Evolutionary conservation across 2,888 invertebrate species (phyloP).

Genomic region (Poecilus cupreus): DNA sequence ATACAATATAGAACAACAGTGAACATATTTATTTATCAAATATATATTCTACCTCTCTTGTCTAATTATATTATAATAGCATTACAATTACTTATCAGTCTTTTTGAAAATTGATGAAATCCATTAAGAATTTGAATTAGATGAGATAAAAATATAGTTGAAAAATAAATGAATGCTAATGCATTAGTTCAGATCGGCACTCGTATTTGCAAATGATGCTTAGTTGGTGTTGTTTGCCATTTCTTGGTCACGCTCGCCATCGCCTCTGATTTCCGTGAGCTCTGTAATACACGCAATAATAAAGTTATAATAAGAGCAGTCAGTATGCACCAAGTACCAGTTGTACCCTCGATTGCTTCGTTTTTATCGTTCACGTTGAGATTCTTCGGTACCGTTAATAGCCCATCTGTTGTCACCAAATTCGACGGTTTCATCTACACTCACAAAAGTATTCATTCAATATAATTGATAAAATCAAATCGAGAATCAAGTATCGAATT

Average conservation of each 20-base stretch:
- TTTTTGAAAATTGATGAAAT: too few species aligned
- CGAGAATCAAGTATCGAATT: too few species aligned
- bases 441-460: too few species aligned
- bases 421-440: background rate
- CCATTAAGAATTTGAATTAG: too few species aligned
- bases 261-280: background rate
- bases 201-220: background rate
- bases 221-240: conserved; percentile 22
- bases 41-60: too few species aligned
- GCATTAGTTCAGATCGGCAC: background rate
- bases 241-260: conserved; percentile 37
- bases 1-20: background rate
- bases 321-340: background rate
- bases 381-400: background rate
- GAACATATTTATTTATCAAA: too few species aligned
- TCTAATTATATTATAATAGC: too few species aligned
- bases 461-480: too few species aligned
- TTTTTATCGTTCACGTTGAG: background rate
- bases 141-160: too few species aligned
- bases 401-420: background rate
- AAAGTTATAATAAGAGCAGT: background rate
- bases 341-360: background rate
- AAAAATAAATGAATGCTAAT: too few species aligned
- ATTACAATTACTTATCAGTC: too few species aligned
- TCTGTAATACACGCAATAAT: background rate